phyloP scores from a whole-genome alignment of 2,113 vertebrate genomes.

The Carassius auratus region DNA sequence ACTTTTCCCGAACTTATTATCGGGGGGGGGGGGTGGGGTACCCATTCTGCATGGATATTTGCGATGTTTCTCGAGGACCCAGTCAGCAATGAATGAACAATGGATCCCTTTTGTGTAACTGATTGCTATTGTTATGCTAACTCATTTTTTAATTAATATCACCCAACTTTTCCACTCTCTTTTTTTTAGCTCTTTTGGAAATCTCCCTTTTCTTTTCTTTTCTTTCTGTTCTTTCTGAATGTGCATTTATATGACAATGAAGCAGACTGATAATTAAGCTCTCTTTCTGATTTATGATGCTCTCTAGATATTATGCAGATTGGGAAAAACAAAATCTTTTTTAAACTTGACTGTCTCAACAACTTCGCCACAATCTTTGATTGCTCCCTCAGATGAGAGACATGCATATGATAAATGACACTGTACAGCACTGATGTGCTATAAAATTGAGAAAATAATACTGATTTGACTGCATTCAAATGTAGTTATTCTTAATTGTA shows the following conservation, averaged over 20 bases:
- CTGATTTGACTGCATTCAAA: not conserved
- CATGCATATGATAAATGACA: not conserved
- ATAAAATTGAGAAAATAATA: too few relatives aligned
- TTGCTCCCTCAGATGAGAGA: constrained; percentile 8
- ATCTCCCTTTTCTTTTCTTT: constrained; percentile 52
- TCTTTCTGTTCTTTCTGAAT: constrained; percentile 56
- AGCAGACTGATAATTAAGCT: constrained; percentile 13
- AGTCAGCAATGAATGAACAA: constrained; percentile 9
- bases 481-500: not conserved
- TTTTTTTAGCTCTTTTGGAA: constrained; percentile 46
- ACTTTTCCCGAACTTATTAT: not conserved
- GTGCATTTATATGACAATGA: constrained; percentile 55
- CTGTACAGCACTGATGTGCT: not conserved
- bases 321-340: constrained; percentile 8
- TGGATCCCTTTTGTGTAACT: constrained; percentile 65
- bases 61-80: constrained; percentile 35
- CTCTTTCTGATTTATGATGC: not conserved
- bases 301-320: constrained; percentile 9
- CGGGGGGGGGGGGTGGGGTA: not conserved
- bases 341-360: not conserved
- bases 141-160: constrained; percentile 76
- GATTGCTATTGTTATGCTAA: constrained; percentile 72
- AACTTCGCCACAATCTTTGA: not conserved
- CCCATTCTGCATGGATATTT: not conserved
- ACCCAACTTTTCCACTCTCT: constrained; percentile 54